A percentile compares a stretch with the other conserved stretches of the same genome.
Conservation (phyloP, 1,140 invertebrate species). For the Portunus trituberculatus region DNA sequence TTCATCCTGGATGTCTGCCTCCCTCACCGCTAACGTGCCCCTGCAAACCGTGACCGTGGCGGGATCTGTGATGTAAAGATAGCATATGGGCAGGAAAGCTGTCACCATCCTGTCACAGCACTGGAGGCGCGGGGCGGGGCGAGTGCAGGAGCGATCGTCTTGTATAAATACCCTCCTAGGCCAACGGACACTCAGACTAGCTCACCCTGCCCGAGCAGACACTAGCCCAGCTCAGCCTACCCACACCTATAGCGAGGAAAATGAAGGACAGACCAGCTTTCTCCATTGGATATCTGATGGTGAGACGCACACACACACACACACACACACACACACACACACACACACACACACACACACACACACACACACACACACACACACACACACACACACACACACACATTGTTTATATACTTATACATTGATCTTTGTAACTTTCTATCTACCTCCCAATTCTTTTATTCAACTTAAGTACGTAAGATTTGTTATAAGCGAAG, state of each 20-base stretch:
- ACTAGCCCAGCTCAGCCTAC: neutral
- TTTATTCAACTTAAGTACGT: too few relatives aligned
- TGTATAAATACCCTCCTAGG: neutral
- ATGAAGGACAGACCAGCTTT: neutral
- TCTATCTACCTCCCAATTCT: too few relatives aligned
- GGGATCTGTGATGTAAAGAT: neutral
- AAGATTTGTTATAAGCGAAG: too few relatives aligned
- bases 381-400: too few relatives aligned
- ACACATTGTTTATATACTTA: too few relatives aligned
- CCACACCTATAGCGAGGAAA: neutral
- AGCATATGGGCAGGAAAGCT: neutral
- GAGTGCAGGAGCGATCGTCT: neutral
- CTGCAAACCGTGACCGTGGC: neutral
- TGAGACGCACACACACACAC: neutral
- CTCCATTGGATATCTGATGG: neutral
- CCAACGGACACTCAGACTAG: neutral
- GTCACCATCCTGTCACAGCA: neutral
- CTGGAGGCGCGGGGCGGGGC: neutral
- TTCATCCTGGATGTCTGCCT: too few relatives aligned
- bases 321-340: too few relatives aligned
- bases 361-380: too few relatives aligned
- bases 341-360: too few relatives aligned
- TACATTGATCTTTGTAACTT: too few relatives aligned
- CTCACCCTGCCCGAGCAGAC: neutral
- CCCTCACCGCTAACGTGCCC: too few relatives aligned